A percentile compares a stretch with the other conserved stretches of the same genome.
Conservation (phyloP, 2,888 invertebrate genomes). For the Ecdyonurus torrentis region DNA sequence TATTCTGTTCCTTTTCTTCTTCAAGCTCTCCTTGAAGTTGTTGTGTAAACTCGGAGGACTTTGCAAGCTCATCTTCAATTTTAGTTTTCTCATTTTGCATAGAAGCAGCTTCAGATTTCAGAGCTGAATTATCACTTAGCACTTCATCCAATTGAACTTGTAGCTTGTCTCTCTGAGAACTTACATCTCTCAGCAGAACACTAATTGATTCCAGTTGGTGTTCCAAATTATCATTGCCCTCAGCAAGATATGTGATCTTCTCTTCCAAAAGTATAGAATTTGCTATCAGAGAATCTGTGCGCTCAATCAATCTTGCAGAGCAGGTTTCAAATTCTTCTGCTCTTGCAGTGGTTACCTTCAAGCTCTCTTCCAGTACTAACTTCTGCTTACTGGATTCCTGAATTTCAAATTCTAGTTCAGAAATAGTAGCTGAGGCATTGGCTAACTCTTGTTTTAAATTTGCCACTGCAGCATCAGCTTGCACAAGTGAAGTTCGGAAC, state of each 20-base stretch:
- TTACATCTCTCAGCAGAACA: not conserved
- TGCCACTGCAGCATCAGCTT: too few species aligned
- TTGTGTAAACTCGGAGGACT: too few species aligned
- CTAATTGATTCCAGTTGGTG: not conserved
- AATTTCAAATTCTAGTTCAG: too few species aligned
- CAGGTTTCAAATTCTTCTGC: not conserved
- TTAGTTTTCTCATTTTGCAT: not conserved
- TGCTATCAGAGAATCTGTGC: not conserved
- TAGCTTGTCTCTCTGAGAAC: not conserved
- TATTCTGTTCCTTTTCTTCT: too few species aligned
- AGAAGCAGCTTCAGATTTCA: not conserved
- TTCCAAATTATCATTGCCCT: not conserved
- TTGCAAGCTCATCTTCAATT: too few species aligned
- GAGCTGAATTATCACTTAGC: not conserved
- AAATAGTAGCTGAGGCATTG: not conserved
- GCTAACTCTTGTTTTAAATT: not conserved
- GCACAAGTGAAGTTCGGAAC: too few species aligned
- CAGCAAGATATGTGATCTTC: not conserved
- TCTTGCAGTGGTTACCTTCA: too few species aligned
- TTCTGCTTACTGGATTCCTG: too few species aligned
- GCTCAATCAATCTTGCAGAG: not conserved
- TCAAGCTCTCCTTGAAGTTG: too few species aligned
- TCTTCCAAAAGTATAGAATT: not conserved
- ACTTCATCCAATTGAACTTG: not conserved
- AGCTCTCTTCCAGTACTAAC: too few species aligned